A percentile compares a stretch with the other conserved stretches of the same genome.
Evolutionary conservation across 2,888 invertebrate species (phyloP).

Genomic region (Drosophila lacicola): DNA sequence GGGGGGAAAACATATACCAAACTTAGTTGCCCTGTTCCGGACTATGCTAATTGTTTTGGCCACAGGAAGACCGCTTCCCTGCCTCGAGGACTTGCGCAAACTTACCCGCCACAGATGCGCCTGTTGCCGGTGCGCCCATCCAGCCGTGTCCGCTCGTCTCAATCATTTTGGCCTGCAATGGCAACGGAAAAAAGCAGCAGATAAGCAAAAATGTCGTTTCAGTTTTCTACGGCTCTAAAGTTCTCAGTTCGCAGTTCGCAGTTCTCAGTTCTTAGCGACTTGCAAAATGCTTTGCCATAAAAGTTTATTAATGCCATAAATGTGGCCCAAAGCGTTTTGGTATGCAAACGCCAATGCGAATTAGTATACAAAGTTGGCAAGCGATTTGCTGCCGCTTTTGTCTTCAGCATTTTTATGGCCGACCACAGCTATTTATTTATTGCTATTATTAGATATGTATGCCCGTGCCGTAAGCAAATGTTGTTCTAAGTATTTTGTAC

Average conservation of each 20-base stretch:
- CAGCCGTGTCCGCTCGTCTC: slow-evolving; percentile 84
- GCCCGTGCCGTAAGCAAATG: not conserved
- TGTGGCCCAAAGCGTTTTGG: slow-evolving; percentile 70
- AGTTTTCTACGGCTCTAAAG: slow-evolving; percentile 9
- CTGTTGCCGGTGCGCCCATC: slow-evolving; percentile 83
- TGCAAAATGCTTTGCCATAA: slow-evolving; percentile 71
- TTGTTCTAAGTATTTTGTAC: no score
- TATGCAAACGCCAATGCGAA: slow-evolving; percentile 79
- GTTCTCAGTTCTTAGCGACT: slow-evolving; percentile 31
- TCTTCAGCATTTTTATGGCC: slow-evolving; percentile 56
- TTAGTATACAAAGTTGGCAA: slow-evolving; percentile 77
- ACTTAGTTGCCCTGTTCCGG: slow-evolving; percentile 39
- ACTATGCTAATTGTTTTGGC: slow-evolving; percentile 42
- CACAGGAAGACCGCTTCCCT: not conserved
- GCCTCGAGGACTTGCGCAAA: slow-evolving; percentile 28
- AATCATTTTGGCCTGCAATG: slow-evolving; percentile 83
- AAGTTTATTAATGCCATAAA: slow-evolving; percentile 81
- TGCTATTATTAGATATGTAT: slow-evolving; percentile 63
- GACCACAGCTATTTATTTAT: slow-evolving; percentile 68
- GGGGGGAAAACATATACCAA: slow-evolving; percentile 30
- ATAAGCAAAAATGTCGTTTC: slow-evolving; percentile 50
- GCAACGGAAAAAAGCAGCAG: slow-evolving; percentile 11
- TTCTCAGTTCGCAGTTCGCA: slow-evolving; percentile 1
- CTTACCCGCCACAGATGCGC: slow-evolving; percentile 84
- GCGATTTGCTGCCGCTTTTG: slow-evolving; percentile 43